Conservation (phyloP, 2,113 vertebrate genomes). For the Lagopus muta region DNA sequence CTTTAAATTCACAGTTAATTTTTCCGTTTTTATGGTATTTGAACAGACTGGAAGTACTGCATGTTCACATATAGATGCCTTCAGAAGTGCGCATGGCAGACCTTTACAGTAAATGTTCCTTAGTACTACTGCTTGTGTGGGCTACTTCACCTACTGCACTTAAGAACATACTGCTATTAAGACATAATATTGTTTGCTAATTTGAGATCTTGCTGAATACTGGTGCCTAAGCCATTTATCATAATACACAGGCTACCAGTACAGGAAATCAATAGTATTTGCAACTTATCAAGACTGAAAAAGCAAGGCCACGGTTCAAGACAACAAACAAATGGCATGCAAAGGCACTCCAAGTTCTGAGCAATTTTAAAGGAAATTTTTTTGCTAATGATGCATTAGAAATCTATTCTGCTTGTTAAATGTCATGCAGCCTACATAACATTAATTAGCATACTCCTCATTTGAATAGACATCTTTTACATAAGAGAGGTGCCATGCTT, state of each 20-base stretch:
- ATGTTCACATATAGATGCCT: neutral
- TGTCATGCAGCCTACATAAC: neutral
- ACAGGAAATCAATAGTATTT: neutral
- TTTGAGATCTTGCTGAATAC: neutral
- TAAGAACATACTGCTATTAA: neutral
- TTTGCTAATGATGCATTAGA: constrained; percentile 15
- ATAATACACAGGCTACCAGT: neutral
- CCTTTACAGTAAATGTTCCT: neutral
- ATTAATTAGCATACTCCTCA: neutral
- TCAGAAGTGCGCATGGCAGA: neutral
- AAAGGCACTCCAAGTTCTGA: neutral
- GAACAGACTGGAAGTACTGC: accelerated
- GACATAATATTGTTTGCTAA: neutral
- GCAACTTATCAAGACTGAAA: neutral
- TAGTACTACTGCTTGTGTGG: neutral
- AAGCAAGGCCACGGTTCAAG: neutral
- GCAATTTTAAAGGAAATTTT: neutral
- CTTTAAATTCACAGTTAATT: neutral
- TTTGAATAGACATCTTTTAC: neutral
- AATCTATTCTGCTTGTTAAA: constrained; percentile 13
- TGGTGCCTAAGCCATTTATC: neutral
- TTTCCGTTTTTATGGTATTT: neutral
- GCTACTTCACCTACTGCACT: neutral
- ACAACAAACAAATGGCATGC: neutral
- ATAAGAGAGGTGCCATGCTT: neutral